Evolutionary conservation across 2,113 vertebrate genomes (phyloP), one percentile per base, ranked within the genome.

Genomic region (Pterophyllum scalare): DNA sequence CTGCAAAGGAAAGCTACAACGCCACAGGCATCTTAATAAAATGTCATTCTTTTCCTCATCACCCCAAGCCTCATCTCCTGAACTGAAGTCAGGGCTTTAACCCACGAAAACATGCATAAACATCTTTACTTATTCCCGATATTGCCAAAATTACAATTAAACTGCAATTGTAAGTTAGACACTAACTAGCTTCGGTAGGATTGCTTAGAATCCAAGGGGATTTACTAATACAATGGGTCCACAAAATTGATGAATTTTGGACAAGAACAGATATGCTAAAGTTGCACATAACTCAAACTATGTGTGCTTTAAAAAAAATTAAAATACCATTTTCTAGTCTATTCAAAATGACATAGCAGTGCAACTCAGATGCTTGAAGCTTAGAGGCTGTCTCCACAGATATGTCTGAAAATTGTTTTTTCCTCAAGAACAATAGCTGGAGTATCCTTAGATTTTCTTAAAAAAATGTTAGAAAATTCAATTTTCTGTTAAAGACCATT

Each of bases 391-490:
- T 49, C 64, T 70, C 64, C 22, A 70, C 40, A 19, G 64, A 28
- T 28, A 54, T 54, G 49, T 54, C 49, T 54, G 49, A 70, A 19
- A 67, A 67, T 40, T 1, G 40, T 19, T 70, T 70, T 67, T 19
- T 67, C 22, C 22, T 70, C 64, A 70, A 70, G 64, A 70, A 70
- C 64, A 70, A 70, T 70, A 70, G 64, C 64, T 70, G 43, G 11
- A 70, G 64, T 70, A 49, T 70, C 64, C 5, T 49, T 46, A 46
- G 5, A 28, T 67, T 49, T 67, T 3, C 8, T 67, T 67, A 43
- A 67, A 67, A 28, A 49, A 46, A 26, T 67, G 14, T 67, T 46
- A 24, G 64, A 67, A 49, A 67, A 49, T 67, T 49, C 14, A 49
- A 49, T 49, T 67, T 67, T 49, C 22, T 49, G 22, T 67, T 49